phyloP scores from a whole-genome alignment of 1,140 invertebrate species.

The Caligus rogercresseyi region DNA sequence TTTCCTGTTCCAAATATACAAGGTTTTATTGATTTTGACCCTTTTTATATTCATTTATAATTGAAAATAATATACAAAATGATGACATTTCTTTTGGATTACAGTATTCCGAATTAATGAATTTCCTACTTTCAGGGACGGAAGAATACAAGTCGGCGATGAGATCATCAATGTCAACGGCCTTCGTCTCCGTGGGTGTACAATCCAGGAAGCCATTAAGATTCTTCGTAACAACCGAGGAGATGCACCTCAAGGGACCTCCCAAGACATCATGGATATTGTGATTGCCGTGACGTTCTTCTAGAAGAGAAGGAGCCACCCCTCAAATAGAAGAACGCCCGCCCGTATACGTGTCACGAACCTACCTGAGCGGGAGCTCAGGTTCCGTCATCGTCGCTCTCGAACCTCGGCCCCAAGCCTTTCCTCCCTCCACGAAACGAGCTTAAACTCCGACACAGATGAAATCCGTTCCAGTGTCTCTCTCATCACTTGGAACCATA shows the following conservation, averaged over 20 bases:
- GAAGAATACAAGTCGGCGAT: conserved; percentile 54
- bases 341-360: conserved; percentile 1
- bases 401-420: not conserved
- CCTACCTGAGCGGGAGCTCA: conserved; percentile 8
- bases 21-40: no score
- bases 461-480: not conserved
- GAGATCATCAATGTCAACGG: conserved; percentile 72
- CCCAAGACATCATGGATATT: conserved; percentile 5
- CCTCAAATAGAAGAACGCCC: not conserved
- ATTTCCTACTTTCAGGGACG: conserved; percentile 45
- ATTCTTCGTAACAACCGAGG: not conserved
- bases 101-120: no score
- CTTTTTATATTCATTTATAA: no score
- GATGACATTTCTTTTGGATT: no score
- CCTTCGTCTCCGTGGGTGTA: conserved; percentile 49
- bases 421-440: conserved; percentile 10
- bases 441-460: conserved; percentile 3
- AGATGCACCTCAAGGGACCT: not conserved
- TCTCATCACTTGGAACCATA: not conserved
- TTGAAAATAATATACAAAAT: no score
- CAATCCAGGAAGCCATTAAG: conserved; percentile 45
- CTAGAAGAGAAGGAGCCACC: not conserved
- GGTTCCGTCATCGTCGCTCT: not conserved
- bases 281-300: conserved; percentile 7
- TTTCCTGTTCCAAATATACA: no score